Conservation (phyloP, 2,888 invertebrate species). For the Xestia ashworthii region DNA sequence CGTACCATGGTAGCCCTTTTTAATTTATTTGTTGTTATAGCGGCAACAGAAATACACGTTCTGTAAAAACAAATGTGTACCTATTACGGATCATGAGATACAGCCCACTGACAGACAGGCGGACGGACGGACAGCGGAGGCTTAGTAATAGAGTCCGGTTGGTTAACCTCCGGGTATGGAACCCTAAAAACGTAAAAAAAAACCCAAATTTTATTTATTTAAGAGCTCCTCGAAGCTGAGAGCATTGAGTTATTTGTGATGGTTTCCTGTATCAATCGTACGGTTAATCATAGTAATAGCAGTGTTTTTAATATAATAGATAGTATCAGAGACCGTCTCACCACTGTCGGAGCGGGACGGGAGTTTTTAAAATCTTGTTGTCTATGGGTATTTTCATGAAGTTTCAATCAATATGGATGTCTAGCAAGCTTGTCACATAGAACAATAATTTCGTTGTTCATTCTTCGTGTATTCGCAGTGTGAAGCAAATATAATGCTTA, state of each 20-base stretch:
- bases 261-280: conserved; percentile 40
- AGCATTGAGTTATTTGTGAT: conserved; percentile 42
- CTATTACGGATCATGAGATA: too few species aligned
- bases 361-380: conserved; percentile 60
- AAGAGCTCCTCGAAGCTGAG: conserved; percentile 23
- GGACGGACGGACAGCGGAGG: too few species aligned
- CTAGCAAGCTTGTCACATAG: conserved; percentile 64
- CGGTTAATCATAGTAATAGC: conserved; percentile 60
- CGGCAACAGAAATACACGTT: too few species aligned
- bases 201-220: background rate
- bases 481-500: conserved; percentile 62
- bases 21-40: too few species aligned
- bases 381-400: conserved; percentile 57
- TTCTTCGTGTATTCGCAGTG: conserved; percentile 66
- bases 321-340: conserved; percentile 35
- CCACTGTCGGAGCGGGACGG: conserved; percentile 16
- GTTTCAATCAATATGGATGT: conserved; percentile 55
- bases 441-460: conserved; percentile 52
- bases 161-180: too few species aligned
- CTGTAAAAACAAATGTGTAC: too few species aligned
- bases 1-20: too few species aligned
- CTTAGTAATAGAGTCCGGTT: too few species aligned
- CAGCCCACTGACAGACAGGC: too few species aligned
- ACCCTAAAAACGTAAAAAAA: conserved; percentile 19
- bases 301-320: conserved; percentile 55